Evolutionary conservation across 2,797 vertebrate genomes (phyloP), one percentile per base, ranked within the genome.

Genomic region (Neoniphon sammara): DNA sequence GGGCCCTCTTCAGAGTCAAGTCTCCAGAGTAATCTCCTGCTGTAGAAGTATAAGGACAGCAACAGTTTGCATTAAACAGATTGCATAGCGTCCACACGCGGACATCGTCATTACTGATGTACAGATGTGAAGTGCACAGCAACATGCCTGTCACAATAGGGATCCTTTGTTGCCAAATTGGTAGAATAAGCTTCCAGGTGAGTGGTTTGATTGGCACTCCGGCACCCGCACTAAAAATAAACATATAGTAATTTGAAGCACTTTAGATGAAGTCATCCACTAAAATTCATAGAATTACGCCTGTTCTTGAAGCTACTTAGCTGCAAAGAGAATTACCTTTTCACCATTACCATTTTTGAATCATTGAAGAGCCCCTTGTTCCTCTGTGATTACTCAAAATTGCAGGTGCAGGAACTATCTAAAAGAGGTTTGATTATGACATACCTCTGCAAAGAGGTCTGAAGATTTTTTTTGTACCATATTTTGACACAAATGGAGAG

Each of bases 181-280:
- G 30, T 44, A 10, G 47, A 31, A 67, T 57, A 62, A 70, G 57
- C 52, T 79, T 69, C 50, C 30, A 64, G 75, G 36, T 73, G 58
- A 76, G 46, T 65, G 30, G 12, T 83, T 73, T 82, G 47, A 84
- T 82, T 78, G 55, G 67, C 69, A 81, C 66, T 77, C 30, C 2
- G 63, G 69, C 81, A 64, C 21, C 46, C 15, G 9, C 12, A 58
- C 52, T 64, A 64, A 50, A 25, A 79, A 73, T 64, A 81, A 85
- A 80, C 59, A 64, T 39, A 34, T 63, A n/a, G 46, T 47, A 47
- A 47, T 47, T n/a, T 17, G 18, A 47, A 15, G 68, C 56, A 77
- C 47, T 83, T 77, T 54, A 18, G 46, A 20, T 20, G 61, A 75
- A 81, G 81, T 31, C 64, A 56, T 63, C 52, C 49, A 20, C 66